These are phyloP conservation scores for Orestias chungarensis DNA, from an alignment of 2,797 vertebrate genomes.

Conservation along the genomic window DNA sequence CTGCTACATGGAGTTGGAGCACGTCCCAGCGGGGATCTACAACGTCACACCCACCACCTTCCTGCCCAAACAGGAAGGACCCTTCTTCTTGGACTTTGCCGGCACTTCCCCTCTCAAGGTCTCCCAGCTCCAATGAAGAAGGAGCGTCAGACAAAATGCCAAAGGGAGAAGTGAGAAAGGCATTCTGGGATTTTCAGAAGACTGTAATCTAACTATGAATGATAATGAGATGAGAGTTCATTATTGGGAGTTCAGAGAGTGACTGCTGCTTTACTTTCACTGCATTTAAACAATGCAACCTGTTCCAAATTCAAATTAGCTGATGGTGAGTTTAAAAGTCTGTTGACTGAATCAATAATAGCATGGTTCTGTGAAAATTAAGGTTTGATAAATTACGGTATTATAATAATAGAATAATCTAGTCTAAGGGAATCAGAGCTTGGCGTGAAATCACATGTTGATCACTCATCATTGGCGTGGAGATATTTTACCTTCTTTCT, in stretches of 20 bases:
- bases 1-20: constrained; percentile 92
- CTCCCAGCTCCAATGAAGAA: constrained; percentile 90
- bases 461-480: neutral
- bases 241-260: constrained; percentile 17
- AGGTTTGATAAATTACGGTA: neutral
- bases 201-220: constrained; percentile 17
- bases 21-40: constrained; percentile 88
- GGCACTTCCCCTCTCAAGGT: constrained; percentile 84
- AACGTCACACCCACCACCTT: constrained; percentile 96
- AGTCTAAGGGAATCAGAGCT: neutral
- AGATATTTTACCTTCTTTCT: neutral
- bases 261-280: constrained; percentile 12
- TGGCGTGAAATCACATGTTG: neutral
- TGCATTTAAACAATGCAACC: neutral
- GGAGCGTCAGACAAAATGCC: neutral
- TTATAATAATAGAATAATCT: neutral
- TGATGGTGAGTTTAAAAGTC: neutral
- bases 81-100: constrained; percentile 96
- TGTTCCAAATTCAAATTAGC: neutral
- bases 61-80: constrained; percentile 96
- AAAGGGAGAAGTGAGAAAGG: neutral
- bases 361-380: neutral
- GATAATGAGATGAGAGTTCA: too few species aligned
- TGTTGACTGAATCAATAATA: neutral
- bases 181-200: constrained; percentile 7